Conservation (phyloP, 2,797 vertebrate genomes). For the Zalophus californianus region DNA sequence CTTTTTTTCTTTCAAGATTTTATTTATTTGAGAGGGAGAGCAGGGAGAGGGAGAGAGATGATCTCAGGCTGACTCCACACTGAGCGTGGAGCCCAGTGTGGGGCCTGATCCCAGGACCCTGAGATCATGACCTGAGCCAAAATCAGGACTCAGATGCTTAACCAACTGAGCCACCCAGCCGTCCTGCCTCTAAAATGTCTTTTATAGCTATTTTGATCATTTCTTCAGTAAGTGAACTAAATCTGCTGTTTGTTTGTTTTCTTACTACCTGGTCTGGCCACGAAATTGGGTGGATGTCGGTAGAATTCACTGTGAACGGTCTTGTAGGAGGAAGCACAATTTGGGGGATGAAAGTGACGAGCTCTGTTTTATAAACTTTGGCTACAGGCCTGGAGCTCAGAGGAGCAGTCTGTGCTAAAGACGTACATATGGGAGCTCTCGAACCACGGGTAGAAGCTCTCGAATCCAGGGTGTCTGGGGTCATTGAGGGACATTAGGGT, state of each 20-base stretch:
- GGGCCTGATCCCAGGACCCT: background rate
- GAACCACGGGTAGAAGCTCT: background rate
- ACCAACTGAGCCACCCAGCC: background rate
- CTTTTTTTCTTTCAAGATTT: background rate
- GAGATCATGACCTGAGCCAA: background rate
- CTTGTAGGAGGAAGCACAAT: background rate
- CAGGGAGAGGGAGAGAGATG: background rate
- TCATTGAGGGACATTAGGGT: background rate
- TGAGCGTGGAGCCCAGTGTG: background rate
- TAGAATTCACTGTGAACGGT: background rate
- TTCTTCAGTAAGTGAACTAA: background rate
- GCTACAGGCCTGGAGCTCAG: background rate
- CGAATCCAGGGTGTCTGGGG: background rate
- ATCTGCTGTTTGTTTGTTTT: background rate
- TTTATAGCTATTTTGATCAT: background rate
- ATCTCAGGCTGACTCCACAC: too few relatives aligned
- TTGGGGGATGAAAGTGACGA: background rate
- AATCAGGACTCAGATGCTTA: background rate
- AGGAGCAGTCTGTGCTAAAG: background rate
- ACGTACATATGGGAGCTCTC: fast-evolving
- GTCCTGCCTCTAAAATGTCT: background rate
- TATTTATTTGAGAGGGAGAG: background rate
- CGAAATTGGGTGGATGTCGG: fast-evolving
- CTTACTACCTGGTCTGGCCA: background rate
- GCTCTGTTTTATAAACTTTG: background rate